Evolutionary conservation across 2,113 vertebrate genomes (phyloP).

Genomic region (Dissostichus mawsoni): DNA sequence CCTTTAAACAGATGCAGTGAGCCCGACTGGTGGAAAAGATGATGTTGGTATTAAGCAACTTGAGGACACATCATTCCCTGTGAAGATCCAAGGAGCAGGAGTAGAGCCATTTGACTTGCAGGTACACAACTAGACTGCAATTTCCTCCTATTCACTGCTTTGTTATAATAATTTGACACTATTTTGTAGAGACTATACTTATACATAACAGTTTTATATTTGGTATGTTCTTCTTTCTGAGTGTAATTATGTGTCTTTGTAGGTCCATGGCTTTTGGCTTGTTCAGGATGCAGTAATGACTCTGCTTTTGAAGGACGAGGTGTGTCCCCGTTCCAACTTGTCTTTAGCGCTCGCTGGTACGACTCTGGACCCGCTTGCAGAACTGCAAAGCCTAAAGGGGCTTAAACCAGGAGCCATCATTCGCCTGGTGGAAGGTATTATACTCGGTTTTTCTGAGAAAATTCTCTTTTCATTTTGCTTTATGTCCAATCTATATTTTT

Average conservation of each 20-base stretch:
- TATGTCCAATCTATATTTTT: background rate
- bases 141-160: background rate
- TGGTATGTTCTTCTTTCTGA: background rate
- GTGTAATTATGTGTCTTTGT: slow-evolving; percentile 23
- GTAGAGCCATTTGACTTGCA: slow-evolving; percentile 84
- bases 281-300: slow-evolving; percentile 81
- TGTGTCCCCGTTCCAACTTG: slow-evolving; percentile 80
- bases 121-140: slow-evolving; percentile 61
- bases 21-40: slow-evolving; percentile 43
- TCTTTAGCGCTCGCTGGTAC: slow-evolving; percentile 77
- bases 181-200: background rate
- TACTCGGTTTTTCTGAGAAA: background rate
- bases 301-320: slow-evolving; percentile 79
- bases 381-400: slow-evolving; percentile 80
- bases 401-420: slow-evolving; percentile 81
- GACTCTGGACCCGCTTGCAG: slow-evolving; percentile 77
- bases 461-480: background rate
- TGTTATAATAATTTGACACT: background rate
- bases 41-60: slow-evolving; percentile 42
- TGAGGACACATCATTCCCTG: slow-evolving; percentile 73
- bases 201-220: background rate
- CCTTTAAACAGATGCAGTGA: slow-evolving; percentile 56
- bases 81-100: slow-evolving; percentile 86
- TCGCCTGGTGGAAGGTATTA: slow-evolving; percentile 82
- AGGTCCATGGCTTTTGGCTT: slow-evolving; percentile 83